A percentile compares a stretch with the other conserved stretches of the same genome.
phyloP scores from a whole-genome alignment of 2,888 invertebrate genomes.

The Polyploca ridens region DNA sequence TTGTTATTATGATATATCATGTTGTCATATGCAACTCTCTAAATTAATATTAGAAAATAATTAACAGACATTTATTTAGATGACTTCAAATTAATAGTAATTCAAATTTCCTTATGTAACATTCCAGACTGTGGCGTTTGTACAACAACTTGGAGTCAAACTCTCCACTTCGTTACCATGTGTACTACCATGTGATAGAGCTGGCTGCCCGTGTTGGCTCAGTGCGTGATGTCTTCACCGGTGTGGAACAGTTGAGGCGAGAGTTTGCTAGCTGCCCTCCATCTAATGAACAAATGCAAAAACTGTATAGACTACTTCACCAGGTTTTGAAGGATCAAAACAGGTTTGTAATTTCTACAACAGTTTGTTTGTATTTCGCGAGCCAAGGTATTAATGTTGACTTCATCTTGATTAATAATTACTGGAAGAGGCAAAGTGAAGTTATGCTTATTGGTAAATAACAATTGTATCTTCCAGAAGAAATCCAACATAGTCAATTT shows the following conservation, averaged over 20 bases:
- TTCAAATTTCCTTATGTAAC: conserved; percentile 42
- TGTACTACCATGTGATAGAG: conserved; percentile 96
- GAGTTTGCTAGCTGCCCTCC: conserved; percentile 92
- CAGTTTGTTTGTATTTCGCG: no score
- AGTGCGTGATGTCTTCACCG: conserved; percentile 92
- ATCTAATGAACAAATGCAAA: conserved; percentile 95
- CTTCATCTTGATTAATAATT: no score
- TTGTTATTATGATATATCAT: neutral
- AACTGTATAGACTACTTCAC: conserved; percentile 94
- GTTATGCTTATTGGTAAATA: conserved; percentile 13
- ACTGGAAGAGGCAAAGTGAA: no score
- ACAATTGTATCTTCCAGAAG: neutral
- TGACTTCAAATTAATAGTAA: no score
- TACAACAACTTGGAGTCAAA: conserved; percentile 95
- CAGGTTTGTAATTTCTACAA: conserved; percentile 80
- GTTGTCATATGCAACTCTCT: no score
- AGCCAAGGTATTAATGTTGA: no score
- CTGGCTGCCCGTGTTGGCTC: conserved; percentile 95
- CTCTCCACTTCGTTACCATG: conserved; percentile 94
- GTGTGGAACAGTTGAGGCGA: conserved; percentile 92
- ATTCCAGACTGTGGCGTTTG: conserved; percentile 91
- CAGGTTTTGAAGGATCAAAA: conserved; percentile 95
- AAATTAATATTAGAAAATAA: no score
- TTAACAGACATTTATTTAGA: no score
- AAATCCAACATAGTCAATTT: neutral